These are phyloP conservation scores for Microtus ochrogaster DNA, from an alignment of 2,113 vertebrate species.

Conservation along the genomic window DNA sequence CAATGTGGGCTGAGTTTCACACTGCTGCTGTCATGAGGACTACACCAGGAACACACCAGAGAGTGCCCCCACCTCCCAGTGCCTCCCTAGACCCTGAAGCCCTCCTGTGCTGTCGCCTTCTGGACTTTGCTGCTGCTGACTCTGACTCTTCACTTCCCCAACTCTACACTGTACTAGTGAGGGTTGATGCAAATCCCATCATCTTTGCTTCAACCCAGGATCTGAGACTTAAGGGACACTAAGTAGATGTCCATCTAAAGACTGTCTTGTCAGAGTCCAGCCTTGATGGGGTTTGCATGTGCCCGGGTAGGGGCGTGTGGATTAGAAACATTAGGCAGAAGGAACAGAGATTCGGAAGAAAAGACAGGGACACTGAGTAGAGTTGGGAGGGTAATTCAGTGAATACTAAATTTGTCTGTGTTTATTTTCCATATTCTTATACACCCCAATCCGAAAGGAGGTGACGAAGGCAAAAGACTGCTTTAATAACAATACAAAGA, in stretches of 20 bases:
- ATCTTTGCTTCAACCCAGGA: background rate
- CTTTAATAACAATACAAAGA: no score
- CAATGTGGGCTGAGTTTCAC: background rate
- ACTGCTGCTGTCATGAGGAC: background rate
- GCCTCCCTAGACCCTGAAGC: background rate
- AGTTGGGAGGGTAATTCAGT: no score
- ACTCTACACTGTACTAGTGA: background rate
- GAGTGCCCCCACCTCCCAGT: background rate
- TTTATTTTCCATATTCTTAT: no score
- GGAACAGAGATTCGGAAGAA: no score
- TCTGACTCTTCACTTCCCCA: background rate
- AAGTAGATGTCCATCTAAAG: background rate
- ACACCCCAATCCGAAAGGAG: no score
- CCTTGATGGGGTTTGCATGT: no score
- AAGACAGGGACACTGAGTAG: no score
- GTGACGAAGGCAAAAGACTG: no score
- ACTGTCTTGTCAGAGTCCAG: no score
- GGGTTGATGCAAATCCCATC: background rate
- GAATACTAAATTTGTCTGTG: no score
- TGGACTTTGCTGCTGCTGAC: background rate
- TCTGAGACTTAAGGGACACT: background rate
- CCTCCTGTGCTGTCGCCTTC: background rate
- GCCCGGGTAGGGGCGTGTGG: no score
- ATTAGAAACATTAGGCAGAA: no score
- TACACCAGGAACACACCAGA: background rate